A percentile compares a stretch with the other conserved stretches of the same genome.
These are phyloP conservation scores for Eilema caniola DNA, from an alignment of 2,888 invertebrate genomes.

Conservation along the genomic window DNA sequence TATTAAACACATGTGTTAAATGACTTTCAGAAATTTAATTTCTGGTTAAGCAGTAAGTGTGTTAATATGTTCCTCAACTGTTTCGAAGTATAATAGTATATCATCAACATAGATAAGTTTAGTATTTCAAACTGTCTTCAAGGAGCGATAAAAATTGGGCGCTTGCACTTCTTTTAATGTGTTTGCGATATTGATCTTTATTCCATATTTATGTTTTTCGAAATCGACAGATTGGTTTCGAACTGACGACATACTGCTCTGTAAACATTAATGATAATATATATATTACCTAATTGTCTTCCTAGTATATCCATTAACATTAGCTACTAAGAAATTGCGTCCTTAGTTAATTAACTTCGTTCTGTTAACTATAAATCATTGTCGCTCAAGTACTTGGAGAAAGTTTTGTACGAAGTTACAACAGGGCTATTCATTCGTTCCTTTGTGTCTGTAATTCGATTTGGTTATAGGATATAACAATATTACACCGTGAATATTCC, in stretches of 20 bases:
- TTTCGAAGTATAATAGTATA: too few relatives aligned
- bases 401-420: slow-evolving; percentile 28
- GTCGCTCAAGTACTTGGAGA: slow-evolving; percentile 44
- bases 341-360: slow-evolving; percentile 50
- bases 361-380: slow-evolving; percentile 52
- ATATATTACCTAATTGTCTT: slow-evolving; percentile 19
- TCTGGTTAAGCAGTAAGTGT: too few relatives aligned
- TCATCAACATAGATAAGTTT: too few relatives aligned
- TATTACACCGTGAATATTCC: background rate
- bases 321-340: slow-evolving; percentile 44
- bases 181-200: too few relatives aligned
- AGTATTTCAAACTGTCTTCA: too few relatives aligned
- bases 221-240: background rate
- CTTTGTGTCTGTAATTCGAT: slow-evolving; percentile 6
- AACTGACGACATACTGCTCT: background rate
- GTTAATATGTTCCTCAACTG: too few relatives aligned
- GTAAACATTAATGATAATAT: background rate
- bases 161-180: too few relatives aligned
- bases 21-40: too few relatives aligned
- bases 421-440: slow-evolving; percentile 1
- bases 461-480: background rate
- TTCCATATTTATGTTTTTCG: too few relatives aligned
- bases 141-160: too few relatives aligned
- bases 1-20: too few relatives aligned
- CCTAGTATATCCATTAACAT: slow-evolving; percentile 27